Evolutionary conservation across 2,797 vertebrate genomes (phyloP).

Genomic region (Gambelia wislizenii): DNA sequence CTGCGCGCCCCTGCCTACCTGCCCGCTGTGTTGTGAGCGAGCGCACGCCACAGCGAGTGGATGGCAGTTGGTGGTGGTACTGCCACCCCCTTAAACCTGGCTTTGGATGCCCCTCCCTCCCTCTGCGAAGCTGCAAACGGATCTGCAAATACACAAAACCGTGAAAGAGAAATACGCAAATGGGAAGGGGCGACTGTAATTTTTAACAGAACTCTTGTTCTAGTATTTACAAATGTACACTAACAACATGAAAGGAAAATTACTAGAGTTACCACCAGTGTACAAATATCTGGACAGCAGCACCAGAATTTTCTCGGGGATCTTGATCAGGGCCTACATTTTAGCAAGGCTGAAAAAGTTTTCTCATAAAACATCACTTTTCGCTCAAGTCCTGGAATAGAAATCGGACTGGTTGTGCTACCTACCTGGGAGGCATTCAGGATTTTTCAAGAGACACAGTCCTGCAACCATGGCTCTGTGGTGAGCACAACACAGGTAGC

Average conservation of each 20-base stretch:
- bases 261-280: not conserved
- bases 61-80: too few relatives aligned
- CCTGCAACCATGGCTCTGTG: slow-evolving; percentile 95
- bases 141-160: too few relatives aligned
- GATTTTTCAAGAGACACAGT: slow-evolving; percentile 84
- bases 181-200: too few relatives aligned
- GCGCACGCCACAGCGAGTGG: too few relatives aligned
- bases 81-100: too few relatives aligned
- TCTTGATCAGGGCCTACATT: not conserved
- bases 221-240: not conserved
- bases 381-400: not conserved
- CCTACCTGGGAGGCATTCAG: slow-evolving; percentile 82
- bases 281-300: not conserved
- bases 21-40: too few relatives aligned
- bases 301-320: not conserved
- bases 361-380: not conserved
- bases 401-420: not conserved
- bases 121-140: too few relatives aligned
- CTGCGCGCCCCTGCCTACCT: too few relatives aligned
- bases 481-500: slow-evolving; percentile 94
- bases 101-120: too few relatives aligned
- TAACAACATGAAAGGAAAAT: not conserved
- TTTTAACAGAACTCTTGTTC: not conserved
- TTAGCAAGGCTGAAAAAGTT: not conserved
- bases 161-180: too few relatives aligned